phyloP scores from a whole-genome alignment of 2,888 invertebrate genomes.

The Torymus aiolomorphi region DNA sequence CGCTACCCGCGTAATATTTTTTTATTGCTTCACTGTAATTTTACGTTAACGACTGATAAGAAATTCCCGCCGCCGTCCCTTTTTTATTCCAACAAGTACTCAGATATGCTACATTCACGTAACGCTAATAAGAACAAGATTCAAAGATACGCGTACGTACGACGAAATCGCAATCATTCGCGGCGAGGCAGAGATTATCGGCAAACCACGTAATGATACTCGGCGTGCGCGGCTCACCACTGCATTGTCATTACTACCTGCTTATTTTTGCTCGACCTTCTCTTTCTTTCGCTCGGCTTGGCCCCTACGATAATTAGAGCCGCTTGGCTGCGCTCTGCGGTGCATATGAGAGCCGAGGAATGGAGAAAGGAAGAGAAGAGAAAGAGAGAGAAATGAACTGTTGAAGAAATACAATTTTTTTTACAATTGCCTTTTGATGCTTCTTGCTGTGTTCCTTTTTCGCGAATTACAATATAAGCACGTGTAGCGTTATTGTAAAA shows the following conservation, averaged over 20 bases:
- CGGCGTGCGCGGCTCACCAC: conserved; percentile 46
- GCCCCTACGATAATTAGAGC: conserved; percentile 65
- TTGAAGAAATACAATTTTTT: conserved; percentile 1
- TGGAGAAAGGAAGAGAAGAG: no score
- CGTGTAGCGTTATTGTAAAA: no score
- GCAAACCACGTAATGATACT: conserved; percentile 38
- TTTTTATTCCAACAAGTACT: background rate
- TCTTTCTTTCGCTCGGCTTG: conserved; percentile 7
- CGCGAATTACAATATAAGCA: no score
- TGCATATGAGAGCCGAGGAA: conserved; percentile 10
- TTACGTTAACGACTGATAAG: conserved; percentile 27
- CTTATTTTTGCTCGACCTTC: conserved; percentile 60
- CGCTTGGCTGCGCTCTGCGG: conserved; percentile 56
- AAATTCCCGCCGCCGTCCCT: background rate
- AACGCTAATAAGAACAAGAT: conserved; percentile 37
- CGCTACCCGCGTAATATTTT: background rate
- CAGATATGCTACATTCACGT: background rate
- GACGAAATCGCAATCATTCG: conserved; percentile 36
- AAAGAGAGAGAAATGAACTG: no score
- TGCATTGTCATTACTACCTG: conserved; percentile 68
- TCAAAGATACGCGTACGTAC: conserved; percentile 16
- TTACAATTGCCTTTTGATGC: conserved; percentile 27
- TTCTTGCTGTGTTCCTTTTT: background rate
- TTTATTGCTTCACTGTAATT: conserved; percentile 27
- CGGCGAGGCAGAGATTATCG: conserved; percentile 38